phyloP scores from a whole-genome alignment of 2,888 invertebrate genomes.

The Nomada ferruginata region DNA sequence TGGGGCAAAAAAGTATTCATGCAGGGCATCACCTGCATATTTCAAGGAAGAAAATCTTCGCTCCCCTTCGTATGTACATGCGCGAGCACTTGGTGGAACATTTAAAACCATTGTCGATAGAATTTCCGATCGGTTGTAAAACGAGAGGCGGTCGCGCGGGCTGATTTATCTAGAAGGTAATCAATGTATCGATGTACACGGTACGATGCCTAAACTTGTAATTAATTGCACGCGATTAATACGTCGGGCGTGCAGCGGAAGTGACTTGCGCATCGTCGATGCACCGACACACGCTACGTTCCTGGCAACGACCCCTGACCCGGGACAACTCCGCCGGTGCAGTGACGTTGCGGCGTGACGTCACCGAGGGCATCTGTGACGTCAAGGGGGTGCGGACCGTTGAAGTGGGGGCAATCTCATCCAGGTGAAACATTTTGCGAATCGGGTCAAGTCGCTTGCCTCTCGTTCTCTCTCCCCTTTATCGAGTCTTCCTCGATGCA shows the following conservation, averaged over 20 bases:
- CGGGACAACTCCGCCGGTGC: constrained; percentile 84
- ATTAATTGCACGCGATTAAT: constrained; percentile 65
- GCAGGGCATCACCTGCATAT: too few relatives aligned
- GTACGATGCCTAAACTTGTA: constrained; percentile 52
- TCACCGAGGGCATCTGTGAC: constrained; percentile 83
- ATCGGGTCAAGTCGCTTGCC: constrained; percentile 69
- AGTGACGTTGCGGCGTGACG: constrained; percentile 85
- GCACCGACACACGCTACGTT: constrained; percentile 62
- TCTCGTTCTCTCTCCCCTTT: constrained; percentile 13
- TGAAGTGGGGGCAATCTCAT: constrained; percentile 65
- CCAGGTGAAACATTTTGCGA: constrained; percentile 71
- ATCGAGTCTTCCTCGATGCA: constrained; percentile 3
- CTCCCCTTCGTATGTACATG: too few relatives aligned
- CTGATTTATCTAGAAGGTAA: constrained; percentile 42
- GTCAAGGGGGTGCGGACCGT: constrained; percentile 83
- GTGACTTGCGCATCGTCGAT: constrained; percentile 65
- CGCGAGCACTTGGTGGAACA: too few relatives aligned
- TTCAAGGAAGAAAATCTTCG: too few relatives aligned
- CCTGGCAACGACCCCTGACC: constrained; percentile 71
- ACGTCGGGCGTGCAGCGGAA: constrained; percentile 54
- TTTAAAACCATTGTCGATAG: too few relatives aligned
- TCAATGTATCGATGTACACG: constrained; percentile 56
- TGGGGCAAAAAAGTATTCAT: too few relatives aligned
- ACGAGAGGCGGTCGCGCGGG: too few relatives aligned
- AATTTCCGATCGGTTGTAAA: too few relatives aligned